Percentiles rank a stretch among this genome's conserved stretches.
Conservation (phyloP, 2,797 vertebrate genomes). For the Sitta carolinensis region DNA sequence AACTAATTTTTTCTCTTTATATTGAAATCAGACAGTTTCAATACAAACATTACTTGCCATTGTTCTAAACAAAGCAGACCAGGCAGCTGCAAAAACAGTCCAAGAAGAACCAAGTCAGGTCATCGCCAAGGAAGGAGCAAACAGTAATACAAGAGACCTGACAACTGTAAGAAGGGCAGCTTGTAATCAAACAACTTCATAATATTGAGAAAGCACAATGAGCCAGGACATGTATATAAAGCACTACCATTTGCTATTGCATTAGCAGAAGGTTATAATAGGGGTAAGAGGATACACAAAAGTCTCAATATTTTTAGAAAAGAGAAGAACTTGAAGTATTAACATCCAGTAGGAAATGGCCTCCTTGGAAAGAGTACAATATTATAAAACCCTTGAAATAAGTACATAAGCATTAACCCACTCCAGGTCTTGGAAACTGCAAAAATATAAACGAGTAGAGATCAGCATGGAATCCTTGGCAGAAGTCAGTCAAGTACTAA, state of each 20-base stretch:
- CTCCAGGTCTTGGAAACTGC: not conserved
- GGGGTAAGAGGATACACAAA: not conserved
- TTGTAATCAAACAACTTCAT: not conserved
- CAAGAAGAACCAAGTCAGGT: not conserved
- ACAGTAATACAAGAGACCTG: not conserved
- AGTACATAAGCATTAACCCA: not conserved
- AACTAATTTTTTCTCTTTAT: not conserved
- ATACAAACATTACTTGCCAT: not conserved
- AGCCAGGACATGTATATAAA: not conserved
- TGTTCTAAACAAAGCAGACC: not conserved
- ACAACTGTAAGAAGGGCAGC: not conserved
- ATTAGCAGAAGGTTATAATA: not conserved
- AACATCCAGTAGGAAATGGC: not conserved
- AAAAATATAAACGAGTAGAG: not conserved
- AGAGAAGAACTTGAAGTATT: not conserved
- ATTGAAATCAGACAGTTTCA: not conserved
- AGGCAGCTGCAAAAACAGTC: not conserved
- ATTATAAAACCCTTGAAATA: not conserved
- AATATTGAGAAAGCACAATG: not conserved
- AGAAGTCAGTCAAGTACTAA: not conserved
- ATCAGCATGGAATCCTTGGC: not conserved
- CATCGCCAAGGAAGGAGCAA: not conserved
- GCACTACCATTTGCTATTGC: not conserved
- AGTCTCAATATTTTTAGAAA: not conserved
- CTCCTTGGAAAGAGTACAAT: not conserved